phyloP scores from a whole-genome alignment of 2,113 vertebrate genomes.

The Nothoprocta perdicaria region DNA sequence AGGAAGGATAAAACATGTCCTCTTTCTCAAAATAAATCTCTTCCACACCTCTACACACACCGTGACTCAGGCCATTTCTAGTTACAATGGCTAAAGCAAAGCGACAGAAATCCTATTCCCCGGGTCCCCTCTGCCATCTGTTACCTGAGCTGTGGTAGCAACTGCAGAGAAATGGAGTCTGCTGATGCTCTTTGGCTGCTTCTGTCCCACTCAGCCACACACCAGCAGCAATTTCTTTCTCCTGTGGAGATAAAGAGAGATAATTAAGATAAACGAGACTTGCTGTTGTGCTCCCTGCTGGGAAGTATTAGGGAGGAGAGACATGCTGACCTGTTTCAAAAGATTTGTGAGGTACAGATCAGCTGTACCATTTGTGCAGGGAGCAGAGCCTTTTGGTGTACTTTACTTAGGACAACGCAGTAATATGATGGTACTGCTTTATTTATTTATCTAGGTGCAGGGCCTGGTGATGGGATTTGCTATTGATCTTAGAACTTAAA shows the following conservation, averaged over 20 bases:
- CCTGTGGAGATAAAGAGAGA: constrained; percentile 56
- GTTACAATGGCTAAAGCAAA: background rate
- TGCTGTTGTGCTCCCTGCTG: constrained; percentile 44
- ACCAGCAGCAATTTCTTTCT: constrained; percentile 35
- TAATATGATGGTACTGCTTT: background rate
- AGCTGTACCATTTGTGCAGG: background rate
- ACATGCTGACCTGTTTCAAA: constrained; percentile 10
- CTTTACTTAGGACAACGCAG: background rate
- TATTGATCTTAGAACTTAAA: background rate
- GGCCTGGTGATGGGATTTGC: background rate
- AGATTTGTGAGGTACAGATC: constrained; percentile 3
- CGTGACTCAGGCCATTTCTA: background rate
- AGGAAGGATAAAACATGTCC: background rate
- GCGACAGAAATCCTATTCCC: background rate
- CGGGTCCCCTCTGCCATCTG: background rate
- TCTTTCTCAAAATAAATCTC: background rate
- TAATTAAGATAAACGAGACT: constrained; percentile 61
- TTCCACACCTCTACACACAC: background rate
- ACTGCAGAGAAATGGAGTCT: background rate
- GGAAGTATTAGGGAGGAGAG: constrained; percentile 18
- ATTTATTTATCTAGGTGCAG: background rate
- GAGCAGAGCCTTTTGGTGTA: background rate
- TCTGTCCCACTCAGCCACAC: constrained; percentile 36
- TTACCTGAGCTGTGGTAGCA: background rate
- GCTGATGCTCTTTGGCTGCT: background rate